Percentiles rank a stretch among this genome's conserved stretches.
These are phyloP conservation scores for Alentia gelatinosa DNA, from an alignment of 2,888 invertebrate genomes.

Conservation along the genomic window DNA sequence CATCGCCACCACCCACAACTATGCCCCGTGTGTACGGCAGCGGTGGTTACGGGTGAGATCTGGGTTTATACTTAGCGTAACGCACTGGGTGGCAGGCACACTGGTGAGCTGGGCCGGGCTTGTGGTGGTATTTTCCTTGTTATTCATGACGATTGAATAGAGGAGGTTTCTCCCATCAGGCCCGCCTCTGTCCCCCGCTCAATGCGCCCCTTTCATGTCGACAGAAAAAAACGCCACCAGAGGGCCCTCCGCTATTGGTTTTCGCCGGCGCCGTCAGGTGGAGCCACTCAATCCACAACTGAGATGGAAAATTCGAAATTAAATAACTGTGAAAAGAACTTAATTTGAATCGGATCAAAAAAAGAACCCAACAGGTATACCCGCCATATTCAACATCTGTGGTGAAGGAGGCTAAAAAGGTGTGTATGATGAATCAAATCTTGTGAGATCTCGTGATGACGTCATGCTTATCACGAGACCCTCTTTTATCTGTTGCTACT, in stretches of 20 bases:
- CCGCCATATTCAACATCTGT: too few relatives aligned
- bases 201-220: neutral
- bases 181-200: neutral
- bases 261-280: neutral
- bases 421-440: too few relatives aligned
- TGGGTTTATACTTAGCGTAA: neutral
- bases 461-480: too few relatives aligned
- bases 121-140: neutral
- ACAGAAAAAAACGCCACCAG: neutral
- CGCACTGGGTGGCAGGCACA: neutral
- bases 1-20: neutral
- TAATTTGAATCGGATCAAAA: neutral
- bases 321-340: constrained; percentile 20
- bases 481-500: too few relatives aligned
- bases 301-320: constrained; percentile 10
- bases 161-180: neutral
- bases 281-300: neutral
- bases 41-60: neutral
- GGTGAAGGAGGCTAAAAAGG: too few relatives aligned
- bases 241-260: neutral
- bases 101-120: neutral
- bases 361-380: too few relatives aligned
- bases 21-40: neutral
- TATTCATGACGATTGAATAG: neutral
- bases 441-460: too few relatives aligned